These are phyloP conservation scores for Cossypha dichroa DNA, from an alignment of 2,797 vertebrate genomes.

Conservation along the genomic window DNA sequence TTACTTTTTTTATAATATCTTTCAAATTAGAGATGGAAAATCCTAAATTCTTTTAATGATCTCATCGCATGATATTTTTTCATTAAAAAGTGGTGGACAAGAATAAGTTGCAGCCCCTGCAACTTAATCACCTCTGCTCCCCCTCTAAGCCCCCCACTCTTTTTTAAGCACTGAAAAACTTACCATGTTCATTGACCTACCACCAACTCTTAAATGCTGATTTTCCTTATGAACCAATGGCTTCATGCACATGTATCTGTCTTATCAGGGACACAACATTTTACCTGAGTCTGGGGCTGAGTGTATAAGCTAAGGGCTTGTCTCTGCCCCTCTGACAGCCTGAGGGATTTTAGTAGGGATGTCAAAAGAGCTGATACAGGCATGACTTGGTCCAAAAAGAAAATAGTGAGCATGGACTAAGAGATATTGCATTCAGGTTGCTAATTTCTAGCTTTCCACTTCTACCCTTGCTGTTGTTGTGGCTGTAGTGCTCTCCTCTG, in stretches of 20 bases:
- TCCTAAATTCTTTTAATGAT: not conserved
- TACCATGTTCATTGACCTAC: fast-evolving
- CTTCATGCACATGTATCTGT: not conserved
- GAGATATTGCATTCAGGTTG: not conserved
- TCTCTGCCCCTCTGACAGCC: not conserved
- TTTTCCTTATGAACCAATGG: not conserved
- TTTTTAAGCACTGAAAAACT: not conserved
- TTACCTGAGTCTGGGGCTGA: not conserved
- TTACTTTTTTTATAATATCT: not conserved
- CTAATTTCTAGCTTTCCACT: not conserved
- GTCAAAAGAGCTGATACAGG: fast-evolving
- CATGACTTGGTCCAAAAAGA: not conserved
- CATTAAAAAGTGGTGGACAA: not conserved
- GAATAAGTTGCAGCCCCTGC: not conserved
- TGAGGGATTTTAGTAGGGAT: not conserved
- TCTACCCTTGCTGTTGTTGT: not conserved
- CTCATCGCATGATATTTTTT: not conserved
- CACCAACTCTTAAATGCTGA: not conserved
- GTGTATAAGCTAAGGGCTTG: not conserved
- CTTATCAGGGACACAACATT: not conserved
- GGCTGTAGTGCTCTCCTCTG: not conserved
- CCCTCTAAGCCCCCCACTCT: fast-evolving
- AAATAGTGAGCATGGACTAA: not conserved
- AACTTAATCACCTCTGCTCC: too few relatives aligned
- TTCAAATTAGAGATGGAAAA: not conserved